Percentiles rank a stretch among this genome's conserved stretches.
Conservation (phyloP, 2,113 vertebrate genomes). For the Orientallactaga bullata region DNA sequence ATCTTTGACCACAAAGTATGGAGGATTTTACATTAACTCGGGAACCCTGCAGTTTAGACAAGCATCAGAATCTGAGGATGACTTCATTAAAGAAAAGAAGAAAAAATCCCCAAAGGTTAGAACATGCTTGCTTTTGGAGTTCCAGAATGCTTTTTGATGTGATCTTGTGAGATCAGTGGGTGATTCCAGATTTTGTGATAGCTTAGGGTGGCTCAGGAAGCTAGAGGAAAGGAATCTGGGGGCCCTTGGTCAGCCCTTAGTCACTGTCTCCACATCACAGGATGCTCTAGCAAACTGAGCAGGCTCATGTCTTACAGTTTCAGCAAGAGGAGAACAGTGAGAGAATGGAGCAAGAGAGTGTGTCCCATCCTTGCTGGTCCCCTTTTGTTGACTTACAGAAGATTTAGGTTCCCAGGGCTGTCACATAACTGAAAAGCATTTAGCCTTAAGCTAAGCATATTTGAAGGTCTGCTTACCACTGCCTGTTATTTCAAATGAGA, state of each 20-base stretch:
- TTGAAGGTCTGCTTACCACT: not conserved
- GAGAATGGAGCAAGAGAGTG: constrained; percentile 18
- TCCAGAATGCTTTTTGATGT: constrained; percentile 9
- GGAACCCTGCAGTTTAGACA: constrained; percentile 94
- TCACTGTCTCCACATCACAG: not conserved
- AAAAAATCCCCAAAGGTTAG: constrained; percentile 91
- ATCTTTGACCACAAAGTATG: constrained; percentile 94
- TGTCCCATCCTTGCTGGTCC: constrained; percentile 20
- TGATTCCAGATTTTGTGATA: not conserved
- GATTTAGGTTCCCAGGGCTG: constrained; percentile 60
- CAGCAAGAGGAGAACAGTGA: not conserved
- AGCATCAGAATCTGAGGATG: constrained; percentile 92
- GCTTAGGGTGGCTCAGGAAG: constrained; percentile 35
- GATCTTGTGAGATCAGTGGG: constrained; percentile 8
- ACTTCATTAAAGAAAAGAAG: constrained; percentile 89
- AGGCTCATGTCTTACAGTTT: not conserved
- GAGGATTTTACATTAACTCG: constrained; percentile 98
- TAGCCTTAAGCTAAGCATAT: not conserved
- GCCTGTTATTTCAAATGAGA: constrained; percentile 28
- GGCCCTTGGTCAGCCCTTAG: not conserved
- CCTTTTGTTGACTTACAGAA: constrained; percentile 41
- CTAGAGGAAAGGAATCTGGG: not conserved
- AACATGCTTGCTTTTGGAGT: constrained; percentile 58
- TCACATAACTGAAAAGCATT: constrained; percentile 13
- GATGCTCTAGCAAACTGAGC: not conserved